Evolutionary conservation across 1,140 invertebrate species (phyloP).

Genomic region (Aphelenchoides fujianensis): DNA sequence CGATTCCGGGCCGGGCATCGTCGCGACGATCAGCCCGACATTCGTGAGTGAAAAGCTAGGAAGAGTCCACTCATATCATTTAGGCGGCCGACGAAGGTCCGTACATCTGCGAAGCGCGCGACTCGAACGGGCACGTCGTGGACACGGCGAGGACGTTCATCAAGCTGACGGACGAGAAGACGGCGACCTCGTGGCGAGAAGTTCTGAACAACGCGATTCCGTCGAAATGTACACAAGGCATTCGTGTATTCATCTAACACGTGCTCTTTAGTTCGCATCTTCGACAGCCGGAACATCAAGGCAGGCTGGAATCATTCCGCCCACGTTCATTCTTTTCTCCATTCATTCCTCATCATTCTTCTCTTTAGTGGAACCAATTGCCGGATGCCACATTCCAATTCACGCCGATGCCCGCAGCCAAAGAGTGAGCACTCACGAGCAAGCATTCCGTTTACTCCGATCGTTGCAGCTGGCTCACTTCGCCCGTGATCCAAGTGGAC

Average conservation of each 20-base stretch:
- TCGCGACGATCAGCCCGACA: not conserved
- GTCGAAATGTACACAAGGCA: not conserved
- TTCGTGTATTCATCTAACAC: not conserved
- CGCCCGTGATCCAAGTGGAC: conserved; percentile 12
- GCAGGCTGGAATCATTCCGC: not conserved
- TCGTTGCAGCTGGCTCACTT: conserved; percentile 8
- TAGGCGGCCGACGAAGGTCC: not conserved
- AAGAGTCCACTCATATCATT: not conserved
- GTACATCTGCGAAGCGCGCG: not conserved
- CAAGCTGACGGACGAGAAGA: not conserved
- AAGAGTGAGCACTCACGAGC: not conserved
- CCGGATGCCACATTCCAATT: not conserved
- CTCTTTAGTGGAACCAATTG: conserved; percentile 12
- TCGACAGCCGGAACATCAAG: conserved; percentile 13
- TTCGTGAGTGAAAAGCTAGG: not conserved
- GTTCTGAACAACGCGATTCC: conserved; percentile 11
- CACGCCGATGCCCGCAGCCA: not conserved
- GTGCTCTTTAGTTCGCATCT: conserved; percentile 1
- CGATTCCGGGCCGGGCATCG: not conserved
- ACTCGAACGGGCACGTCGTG: not conserved
- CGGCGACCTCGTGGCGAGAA: not conserved
- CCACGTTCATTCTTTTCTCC: not conserved
- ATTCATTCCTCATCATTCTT: not conserved
- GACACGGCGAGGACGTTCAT: not conserved
- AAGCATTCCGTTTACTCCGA: not conserved